Conservation (phyloP, 2,888 invertebrate genomes). For the Trichogramma evanescens region DNA sequence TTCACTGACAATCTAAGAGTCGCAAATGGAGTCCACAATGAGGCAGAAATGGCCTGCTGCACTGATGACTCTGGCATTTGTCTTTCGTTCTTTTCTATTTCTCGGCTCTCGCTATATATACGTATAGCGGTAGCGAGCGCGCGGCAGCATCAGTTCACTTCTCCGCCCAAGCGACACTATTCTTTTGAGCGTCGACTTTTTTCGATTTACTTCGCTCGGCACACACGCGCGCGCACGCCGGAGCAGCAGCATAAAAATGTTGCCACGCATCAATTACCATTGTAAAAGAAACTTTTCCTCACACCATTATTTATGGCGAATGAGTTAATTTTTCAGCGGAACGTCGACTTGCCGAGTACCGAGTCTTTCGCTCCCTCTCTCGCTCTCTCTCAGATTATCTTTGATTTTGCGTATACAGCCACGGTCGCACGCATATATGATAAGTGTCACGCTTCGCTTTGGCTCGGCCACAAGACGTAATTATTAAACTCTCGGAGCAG, state of each 20-base stretch:
- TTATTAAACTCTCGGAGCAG: too few species aligned
- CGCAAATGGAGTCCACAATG: constrained; percentile 48
- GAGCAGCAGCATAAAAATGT: constrained; percentile 9
- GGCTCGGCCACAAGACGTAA: too few species aligned
- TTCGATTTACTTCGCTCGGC: constrained; percentile 12
- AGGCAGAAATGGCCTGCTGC: constrained; percentile 45
- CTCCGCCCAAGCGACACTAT: background rate
- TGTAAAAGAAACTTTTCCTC: background rate
- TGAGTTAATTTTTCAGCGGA: background rate
- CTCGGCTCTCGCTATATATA: background rate
- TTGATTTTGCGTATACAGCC: too few species aligned
- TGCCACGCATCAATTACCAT: too few species aligned
- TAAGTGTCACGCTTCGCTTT: too few species aligned
- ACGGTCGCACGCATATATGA: too few species aligned
- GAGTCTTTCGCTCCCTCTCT: too few species aligned
- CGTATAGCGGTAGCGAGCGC: background rate
- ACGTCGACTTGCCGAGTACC: too few species aligned
- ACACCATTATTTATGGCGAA: background rate
- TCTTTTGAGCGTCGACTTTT: background rate
- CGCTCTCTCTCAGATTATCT: too few species aligned
- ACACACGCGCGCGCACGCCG: background rate
- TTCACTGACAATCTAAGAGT: constrained; percentile 47
- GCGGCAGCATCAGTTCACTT: background rate
- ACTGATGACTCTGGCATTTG: constrained; percentile 41
- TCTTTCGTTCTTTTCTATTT: constrained; percentile 35